phyloP scores from a whole-genome alignment of 2,113 vertebrate species.

The Peromyscus polionotus region DNA sequence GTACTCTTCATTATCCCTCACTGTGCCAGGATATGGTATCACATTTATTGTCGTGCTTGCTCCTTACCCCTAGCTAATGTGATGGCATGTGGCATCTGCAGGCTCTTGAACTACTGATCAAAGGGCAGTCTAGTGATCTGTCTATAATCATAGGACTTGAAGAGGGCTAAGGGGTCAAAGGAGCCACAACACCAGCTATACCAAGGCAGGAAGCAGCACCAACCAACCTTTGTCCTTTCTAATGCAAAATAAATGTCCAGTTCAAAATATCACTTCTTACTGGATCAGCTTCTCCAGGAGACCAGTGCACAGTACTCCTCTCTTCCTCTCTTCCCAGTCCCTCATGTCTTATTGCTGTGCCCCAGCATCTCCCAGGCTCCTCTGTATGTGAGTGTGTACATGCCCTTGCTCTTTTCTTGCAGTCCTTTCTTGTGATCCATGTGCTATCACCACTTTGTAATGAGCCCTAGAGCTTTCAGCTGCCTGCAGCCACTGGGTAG shows the following conservation, averaged over 20 bases:
- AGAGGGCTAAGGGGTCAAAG: slow-evolving; percentile 88
- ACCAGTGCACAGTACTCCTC: background rate
- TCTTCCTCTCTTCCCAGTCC: background rate
- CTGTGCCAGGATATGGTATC: background rate
- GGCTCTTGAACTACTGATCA: slow-evolving; percentile 87
- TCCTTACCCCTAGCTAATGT: slow-evolving; percentile 81
- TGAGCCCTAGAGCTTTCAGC: background rate
- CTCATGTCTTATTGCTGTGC: background rate
- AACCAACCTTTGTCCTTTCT: slow-evolving; percentile 87
- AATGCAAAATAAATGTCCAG: slow-evolving; percentile 81
- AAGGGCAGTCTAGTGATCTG: slow-evolving; percentile 85
- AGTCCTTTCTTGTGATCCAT: background rate
- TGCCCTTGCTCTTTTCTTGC: background rate
- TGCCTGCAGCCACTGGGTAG: background rate
- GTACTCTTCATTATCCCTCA: slow-evolving; percentile 33
- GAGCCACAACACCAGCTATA: slow-evolving; percentile 74
- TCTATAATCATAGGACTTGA: slow-evolving; percentile 85
- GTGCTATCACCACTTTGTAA: background rate
- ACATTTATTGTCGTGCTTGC: slow-evolving; percentile 71
- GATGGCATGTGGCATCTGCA: slow-evolving; percentile 89
- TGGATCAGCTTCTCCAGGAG: background rate
- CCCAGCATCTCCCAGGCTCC: background rate
- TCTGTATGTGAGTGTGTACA: background rate
- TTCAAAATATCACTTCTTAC: slow-evolving; percentile 43
- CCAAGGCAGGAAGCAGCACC: slow-evolving; percentile 86